Conservation (phyloP, 2,888 invertebrate species). For the Agonopterix arenella region DNA sequence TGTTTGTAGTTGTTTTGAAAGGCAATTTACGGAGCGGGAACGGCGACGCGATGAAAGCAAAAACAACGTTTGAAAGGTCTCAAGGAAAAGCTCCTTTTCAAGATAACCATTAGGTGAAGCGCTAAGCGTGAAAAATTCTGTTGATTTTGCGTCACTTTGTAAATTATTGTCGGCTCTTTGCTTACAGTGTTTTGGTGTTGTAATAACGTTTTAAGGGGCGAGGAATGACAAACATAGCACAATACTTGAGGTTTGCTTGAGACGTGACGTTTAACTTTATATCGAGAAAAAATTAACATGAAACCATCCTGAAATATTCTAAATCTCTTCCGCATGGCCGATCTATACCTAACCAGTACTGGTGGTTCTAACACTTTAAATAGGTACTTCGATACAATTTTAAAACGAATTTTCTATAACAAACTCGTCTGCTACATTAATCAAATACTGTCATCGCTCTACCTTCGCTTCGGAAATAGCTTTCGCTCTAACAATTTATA, state of each 20-base stretch:
- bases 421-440: conserved; percentile 12
- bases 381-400: background rate
- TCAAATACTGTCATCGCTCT: conserved; percentile 19
- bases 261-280: background rate
- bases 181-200: background rate
- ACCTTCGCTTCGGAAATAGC: conserved; percentile 19
- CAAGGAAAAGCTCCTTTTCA: conserved; percentile 35
- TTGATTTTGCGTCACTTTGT: conserved; percentile 3
- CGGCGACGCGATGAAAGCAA: conserved; percentile 27
- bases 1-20: conserved; percentile 36
- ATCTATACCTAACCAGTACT: no score
- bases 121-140: conserved; percentile 26
- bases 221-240: background rate
- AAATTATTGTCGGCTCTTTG: background rate
- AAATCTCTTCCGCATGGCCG: no score
- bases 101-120: conserved; percentile 29
- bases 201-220: background rate
- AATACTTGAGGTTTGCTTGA: background rate
- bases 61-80: conserved; percentile 35
- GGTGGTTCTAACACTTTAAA: background rate
- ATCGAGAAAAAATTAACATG: no score
- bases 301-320: no score
- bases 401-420: background rate
- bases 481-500: conserved; percentile 15
- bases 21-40: conserved; percentile 36